A percentile compares a stretch with the other conserved stretches of the same genome.
Conservation (phyloP, 1,140 invertebrate species). For the Drosophila quadrilineata region DNA sequence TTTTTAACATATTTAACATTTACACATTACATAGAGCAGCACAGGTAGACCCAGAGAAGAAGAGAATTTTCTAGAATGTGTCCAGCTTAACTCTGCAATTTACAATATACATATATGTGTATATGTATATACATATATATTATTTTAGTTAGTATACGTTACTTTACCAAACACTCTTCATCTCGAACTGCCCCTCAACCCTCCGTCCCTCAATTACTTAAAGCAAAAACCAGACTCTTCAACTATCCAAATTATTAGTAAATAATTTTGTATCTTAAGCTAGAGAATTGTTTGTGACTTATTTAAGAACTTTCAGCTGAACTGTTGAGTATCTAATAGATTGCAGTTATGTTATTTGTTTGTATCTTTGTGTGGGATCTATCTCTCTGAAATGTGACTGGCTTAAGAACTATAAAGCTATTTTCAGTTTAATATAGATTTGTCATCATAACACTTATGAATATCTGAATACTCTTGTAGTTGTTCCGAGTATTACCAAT, state of each 20-base stretch:
- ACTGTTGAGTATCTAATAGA: constrained; percentile 47
- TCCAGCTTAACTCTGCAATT: constrained; percentile 37
- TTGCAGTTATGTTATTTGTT: constrained; percentile 36
- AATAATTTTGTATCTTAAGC: constrained; percentile 32
- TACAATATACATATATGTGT: too few relatives aligned
- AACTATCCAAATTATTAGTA: constrained; percentile 27
- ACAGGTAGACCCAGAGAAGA: constrained; percentile 11
- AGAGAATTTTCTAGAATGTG: constrained; percentile 2
- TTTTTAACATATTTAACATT: constrained; percentile 62
- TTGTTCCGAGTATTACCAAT: constrained; percentile 45
- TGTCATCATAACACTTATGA: constrained; percentile 45
- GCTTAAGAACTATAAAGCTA: constrained; percentile 80
- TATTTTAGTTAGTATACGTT: too few relatives aligned
- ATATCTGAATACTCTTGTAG: constrained; percentile 1
- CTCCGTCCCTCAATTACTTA: constrained; percentile 19
- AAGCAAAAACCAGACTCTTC: constrained; percentile 12
- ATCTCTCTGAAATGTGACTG: constrained; percentile 29
- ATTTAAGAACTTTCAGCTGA: constrained; percentile 57
- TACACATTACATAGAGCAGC: constrained; percentile 39
- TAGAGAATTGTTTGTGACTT: constrained; percentile 31
- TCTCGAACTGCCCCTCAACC: constrained; percentile 26
- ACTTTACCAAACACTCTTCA: too few relatives aligned
- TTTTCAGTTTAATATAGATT: constrained; percentile 73
- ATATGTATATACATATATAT: too few relatives aligned
- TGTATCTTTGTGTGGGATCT: constrained; percentile 26